These are phyloP conservation scores for Sebastes vulpes DNA, from an alignment of 2,797 vertebrate species.

Conservation along the genomic window DNA sequence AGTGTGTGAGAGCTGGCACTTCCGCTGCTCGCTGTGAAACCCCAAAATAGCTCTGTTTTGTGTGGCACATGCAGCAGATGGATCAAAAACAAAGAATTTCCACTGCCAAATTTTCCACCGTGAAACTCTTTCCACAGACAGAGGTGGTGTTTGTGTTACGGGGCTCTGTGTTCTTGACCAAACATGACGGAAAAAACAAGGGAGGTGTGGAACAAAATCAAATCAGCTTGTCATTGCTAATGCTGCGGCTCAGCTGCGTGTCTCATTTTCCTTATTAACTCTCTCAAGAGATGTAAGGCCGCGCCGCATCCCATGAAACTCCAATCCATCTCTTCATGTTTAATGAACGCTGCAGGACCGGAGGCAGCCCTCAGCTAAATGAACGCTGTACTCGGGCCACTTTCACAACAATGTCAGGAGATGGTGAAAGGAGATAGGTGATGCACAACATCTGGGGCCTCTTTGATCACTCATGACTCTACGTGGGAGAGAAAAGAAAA, in stretches of 20 bases:
- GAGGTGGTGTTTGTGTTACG: slow-evolving; percentile 29
- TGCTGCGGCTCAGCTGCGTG: slow-evolving; percentile 64
- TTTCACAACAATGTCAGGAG: slow-evolving; percentile 70
- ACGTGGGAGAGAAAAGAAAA: slow-evolving; percentile 33
- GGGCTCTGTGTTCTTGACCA: slow-evolving; percentile 39
- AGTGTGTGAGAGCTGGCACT: slow-evolving; percentile 60
- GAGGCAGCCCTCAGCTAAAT: slow-evolving; percentile 45
- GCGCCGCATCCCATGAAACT: slow-evolving; percentile 61
- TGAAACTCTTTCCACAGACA: slow-evolving; percentile 59
- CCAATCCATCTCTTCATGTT: slow-evolving; percentile 61
- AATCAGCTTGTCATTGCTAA: slow-evolving; percentile 56
- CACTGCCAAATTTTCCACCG: slow-evolving; percentile 53
- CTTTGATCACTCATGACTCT: slow-evolving; percentile 65
- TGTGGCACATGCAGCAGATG: slow-evolving; percentile 57
- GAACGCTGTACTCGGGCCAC: slow-evolving; percentile 29
- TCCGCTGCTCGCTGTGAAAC: slow-evolving; percentile 52
- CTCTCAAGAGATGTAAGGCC: slow-evolving; percentile 52
- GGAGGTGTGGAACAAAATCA: slow-evolving; percentile 61
- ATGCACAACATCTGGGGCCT: slow-evolving; percentile 71
- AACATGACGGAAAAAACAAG: slow-evolving; percentile 63
- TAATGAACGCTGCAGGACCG: slow-evolving; percentile 39
- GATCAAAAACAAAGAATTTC: slow-evolving; percentile 70
- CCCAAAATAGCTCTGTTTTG: slow-evolving; percentile 69
- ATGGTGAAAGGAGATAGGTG: slow-evolving; percentile 69
- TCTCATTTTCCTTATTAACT: slow-evolving; percentile 69